These are phyloP conservation scores for Melanophora roralis DNA, from an alignment of 2,888 invertebrate species.

Conservation along the genomic window DNA sequence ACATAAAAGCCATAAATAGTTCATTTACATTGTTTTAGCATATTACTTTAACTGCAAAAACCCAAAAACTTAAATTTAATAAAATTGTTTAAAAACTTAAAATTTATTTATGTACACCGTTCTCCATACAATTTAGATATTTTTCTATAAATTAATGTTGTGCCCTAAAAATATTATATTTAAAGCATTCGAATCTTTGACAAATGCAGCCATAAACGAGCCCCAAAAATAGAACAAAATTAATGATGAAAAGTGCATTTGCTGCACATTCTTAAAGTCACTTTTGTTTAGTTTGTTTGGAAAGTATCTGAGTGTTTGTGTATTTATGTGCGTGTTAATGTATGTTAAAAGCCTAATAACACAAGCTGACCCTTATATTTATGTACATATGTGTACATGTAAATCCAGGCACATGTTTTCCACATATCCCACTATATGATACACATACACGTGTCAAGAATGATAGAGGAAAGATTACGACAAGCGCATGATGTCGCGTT, in stretches of 20 bases:
- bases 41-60: too few relatives aligned
- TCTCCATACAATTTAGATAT: not conserved
- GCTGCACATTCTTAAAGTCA: constrained; percentile 11
- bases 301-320: not conserved
- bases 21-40: too few relatives aligned
- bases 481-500: too few relatives aligned
- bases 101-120: not conserved
- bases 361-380: too few relatives aligned
- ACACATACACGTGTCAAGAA: too few relatives aligned
- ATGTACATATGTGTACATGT: too few relatives aligned
- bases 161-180: not conserved
- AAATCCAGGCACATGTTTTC: too few relatives aligned
- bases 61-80: too few relatives aligned
- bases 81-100: constrained; percentile 18
- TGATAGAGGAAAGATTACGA: too few relatives aligned
- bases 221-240: not conserved
- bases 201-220: constrained; percentile 4
- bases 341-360: constrained; percentile 40
- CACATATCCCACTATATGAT: too few relatives aligned
- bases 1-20: not conserved
- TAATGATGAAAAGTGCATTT: constrained; percentile 12
- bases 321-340: not conserved
- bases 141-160: not conserved
- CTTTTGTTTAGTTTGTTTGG: not conserved
- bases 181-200: not conserved